Base-by-base conservation (phyloP, 2,888 invertebrate species). In the Mythimna ferrago region DNA sequence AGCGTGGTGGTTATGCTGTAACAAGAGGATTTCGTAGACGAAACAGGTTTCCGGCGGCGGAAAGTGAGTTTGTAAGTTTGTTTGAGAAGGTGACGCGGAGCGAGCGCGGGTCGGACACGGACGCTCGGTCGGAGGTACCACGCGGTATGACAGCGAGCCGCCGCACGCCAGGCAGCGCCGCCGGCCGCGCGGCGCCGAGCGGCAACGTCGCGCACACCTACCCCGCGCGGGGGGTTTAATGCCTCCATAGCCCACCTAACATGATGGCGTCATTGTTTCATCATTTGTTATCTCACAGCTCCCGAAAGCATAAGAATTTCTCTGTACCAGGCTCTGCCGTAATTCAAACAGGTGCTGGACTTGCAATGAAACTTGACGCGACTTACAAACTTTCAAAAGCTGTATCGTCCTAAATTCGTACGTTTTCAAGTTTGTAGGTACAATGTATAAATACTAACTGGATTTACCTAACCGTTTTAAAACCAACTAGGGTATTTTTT, bases 51-150 rank as follows among this genome's bases (percentile, higher is more conserved):
- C 87, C 86, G 90, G 80, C 89, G 87, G 87, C 90, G 90, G 89
- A 93, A 94, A 93, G 92, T 90, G 92, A 93, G 92, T 93, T 94
- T 92, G 87, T 89, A 94, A 95, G 93, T 94, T 94, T 92, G 88
- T 90, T 89, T 87, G 87, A 89, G 81, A 83, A 85, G 86, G 87
- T 84, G 85, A 83, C 87, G 88, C 88, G 89, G 85, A 86, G 84
- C 87, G 87, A 87, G 88, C 88, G 89, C 78, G 82, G 82, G 80
- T 87, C 81, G 88, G 85, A 87, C 91, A 89, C 92, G 91, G 90
- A 87, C 92, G 88, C 91, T 89, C 92, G 90, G 85, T 82, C 85
- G 92, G 88, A 90, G 92, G 92, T 89, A 89, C 88, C 92, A 89
- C 92, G 92, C 94, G 94, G 87, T 93, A 85, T 93, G 93, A 89